Base-by-base conservation (phyloP, 2,797 vertebrate genomes). In the Streptopelia turtur region DNA sequence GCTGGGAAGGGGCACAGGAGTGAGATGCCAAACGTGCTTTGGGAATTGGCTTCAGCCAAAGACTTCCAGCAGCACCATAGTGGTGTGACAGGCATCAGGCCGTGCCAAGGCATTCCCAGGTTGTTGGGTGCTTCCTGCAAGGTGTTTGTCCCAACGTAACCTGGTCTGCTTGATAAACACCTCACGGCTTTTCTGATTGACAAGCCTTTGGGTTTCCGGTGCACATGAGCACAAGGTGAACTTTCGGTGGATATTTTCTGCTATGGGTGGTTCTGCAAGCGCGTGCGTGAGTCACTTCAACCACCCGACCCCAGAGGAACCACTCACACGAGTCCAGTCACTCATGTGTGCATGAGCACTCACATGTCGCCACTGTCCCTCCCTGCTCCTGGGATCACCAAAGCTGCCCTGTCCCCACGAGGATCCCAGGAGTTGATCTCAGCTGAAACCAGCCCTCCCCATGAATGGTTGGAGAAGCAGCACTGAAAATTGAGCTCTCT, bases 221-320 rank as follows among this genome's bases (percentile, higher is more conserved):
- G 45, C 39, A 6, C 83, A 88, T 6, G 8, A 90, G 93, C 74
- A 94, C 95, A 96, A 60, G 77, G 78, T 95, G 94, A 94, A 96
- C 95, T 96, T 97, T 96, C 81, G 1, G 94, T 92, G 91, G 91
- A 64, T 96, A 97, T 96, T 96, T 95, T 96, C 94, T 96, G 94
- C 89, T 83, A 30, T 30, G 1, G 6, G 41, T 1, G 11, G 94
- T 78, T 89, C 82, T 88, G 77, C 80, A 70, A 84, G 49, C 28
- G 0, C 0, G 8, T 75, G 85, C 1, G 27, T 94, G 88, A 95
- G 93, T 96, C 95, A 96, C 86, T 75, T 94, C 78, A 77, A 86
- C 81, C 87, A 35, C 77, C 77, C 45, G 78, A 70, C 65, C 70
- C 83, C 78, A 60, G 60, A 80, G 78, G 74, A 95, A 85, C 64